A percentile compares a stretch with the other conserved stretches of the same genome.
Evolutionary conservation across 1,140 invertebrate genomes (phyloP).

Genomic region (Limonius californicus): DNA sequence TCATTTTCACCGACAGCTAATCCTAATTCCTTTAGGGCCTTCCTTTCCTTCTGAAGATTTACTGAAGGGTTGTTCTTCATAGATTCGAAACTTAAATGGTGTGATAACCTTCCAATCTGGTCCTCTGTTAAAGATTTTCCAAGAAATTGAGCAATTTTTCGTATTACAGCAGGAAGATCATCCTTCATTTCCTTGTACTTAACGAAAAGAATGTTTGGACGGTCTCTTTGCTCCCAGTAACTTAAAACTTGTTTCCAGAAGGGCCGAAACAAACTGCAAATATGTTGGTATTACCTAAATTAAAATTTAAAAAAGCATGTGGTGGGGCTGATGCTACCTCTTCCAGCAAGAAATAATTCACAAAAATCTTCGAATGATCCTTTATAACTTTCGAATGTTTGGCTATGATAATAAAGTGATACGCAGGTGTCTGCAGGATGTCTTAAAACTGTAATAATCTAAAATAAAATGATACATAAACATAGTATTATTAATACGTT

Average conservation of each 20-base stretch:
- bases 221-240: conserved; percentile 55
- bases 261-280: conserved; percentile 54
- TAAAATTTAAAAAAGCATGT: not conserved
- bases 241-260: conserved; percentile 59
- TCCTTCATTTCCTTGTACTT: conserved; percentile 67
- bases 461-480: conserved; percentile 24
- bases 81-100: conserved; percentile 61
- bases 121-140: conserved; percentile 50
- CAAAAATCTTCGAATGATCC: conserved; percentile 64
- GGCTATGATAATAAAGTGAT: conserved; percentile 72
- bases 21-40: conserved; percentile 28
- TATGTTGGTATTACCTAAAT: too few species aligned
- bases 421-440: conserved; percentile 79
- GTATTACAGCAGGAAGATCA: conserved; percentile 58
- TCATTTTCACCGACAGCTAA: not conserved
- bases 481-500: too few species aligned
- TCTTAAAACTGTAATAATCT: conserved; percentile 75
- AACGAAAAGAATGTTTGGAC: conserved; percentile 57
- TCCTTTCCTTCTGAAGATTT: conserved; percentile 52
- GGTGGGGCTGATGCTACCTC: conserved; percentile 47
- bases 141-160: conserved; percentile 57
- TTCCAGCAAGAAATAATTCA: conserved; percentile 58
- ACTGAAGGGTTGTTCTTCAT: conserved; percentile 68
- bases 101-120: conserved; percentile 50
- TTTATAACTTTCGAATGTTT: conserved; percentile 55